Evolutionary conservation across 2,888 invertebrate species (phyloP), one percentile per base, ranked within the genome.

Genomic region (Oligia strigilis): DNA sequence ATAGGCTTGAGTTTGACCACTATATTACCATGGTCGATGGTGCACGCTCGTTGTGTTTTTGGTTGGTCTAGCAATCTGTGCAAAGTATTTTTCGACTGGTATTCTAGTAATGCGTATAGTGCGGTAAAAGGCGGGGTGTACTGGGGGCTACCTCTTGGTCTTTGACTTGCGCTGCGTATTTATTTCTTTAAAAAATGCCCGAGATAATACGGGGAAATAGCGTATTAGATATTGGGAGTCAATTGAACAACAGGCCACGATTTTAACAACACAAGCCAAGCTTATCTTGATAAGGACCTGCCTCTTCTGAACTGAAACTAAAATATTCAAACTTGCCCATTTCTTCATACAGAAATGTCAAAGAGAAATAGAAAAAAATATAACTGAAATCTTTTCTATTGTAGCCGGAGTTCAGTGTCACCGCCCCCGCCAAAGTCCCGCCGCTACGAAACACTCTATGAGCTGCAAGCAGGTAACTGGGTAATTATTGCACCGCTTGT

Each of bases 401-500:
- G 19, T 67, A 87, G 8, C 94, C 96, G 97, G 90, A 94, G 95
- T 29, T 96, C 96, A 0, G 92, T 92, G n/a, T 97, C 97, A 6
- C 97, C 97, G 75, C 97, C 97, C 74, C 97, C 97, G 67, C 93
- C 96, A 5, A 97, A 97, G 91, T 94, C 97, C 40, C 95, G 97
- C 1, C 95, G 97, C 74, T 95, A 95, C 91, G 97, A 96, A 83
- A 88, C 92, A 46, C 88, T 94, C 71, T 95, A 95, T 93, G 97
- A 97, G 80, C 94, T 93, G 78, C 95, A 96, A 89, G 96, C 96
- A 97, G 97, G 97, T 97, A 97, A 97, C 96, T 97, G 95, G 97
- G 97, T 97, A 97, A 97, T 92, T 96, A 95, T 93, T 91, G 89
- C 93, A 91, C 88, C 82, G 96, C 96, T 96, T 95, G 94, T 94